phyloP scores from a whole-genome alignment of 2,888 invertebrate species.

The Melanchra persicariae region DNA sequence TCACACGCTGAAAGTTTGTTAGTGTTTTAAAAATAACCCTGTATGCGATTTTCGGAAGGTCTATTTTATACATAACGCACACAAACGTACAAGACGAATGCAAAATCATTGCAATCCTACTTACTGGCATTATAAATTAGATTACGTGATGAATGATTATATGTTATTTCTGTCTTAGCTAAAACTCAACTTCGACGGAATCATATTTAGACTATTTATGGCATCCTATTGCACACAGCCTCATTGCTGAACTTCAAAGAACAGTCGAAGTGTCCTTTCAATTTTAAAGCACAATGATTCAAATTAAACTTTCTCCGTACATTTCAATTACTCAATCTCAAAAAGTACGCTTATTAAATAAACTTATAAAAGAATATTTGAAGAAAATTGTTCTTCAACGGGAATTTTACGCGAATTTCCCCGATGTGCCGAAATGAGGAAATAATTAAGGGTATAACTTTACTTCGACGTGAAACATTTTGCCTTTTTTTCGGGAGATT shows the following conservation, averaged over 20 bases:
- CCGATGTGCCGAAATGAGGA: conserved; percentile 55
- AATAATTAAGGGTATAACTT: conserved; percentile 67
- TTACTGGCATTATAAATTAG: too few relatives aligned
- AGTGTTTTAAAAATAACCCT: too few relatives aligned
- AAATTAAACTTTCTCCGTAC: conserved; percentile 17
- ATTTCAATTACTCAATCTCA: conserved; percentile 54
- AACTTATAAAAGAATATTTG: conserved; percentile 58
- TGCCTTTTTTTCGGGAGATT: conserved; percentile 50
- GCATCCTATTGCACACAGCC: not conserved
- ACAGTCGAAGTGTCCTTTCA: not conserved
- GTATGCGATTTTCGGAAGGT: too few relatives aligned
- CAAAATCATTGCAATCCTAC: too few relatives aligned
- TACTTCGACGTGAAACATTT: conserved; percentile 55
- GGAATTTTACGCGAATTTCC: conserved; percentile 52
- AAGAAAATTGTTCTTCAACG: conserved; percentile 49
- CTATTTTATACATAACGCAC: too few relatives aligned
- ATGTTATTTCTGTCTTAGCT: too few relatives aligned
- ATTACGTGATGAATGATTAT: too few relatives aligned
- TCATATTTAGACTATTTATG: rapidly evolving
- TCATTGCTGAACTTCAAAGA: not conserved
- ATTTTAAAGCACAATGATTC: conserved; percentile 35
- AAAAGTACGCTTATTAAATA: conserved; percentile 52
- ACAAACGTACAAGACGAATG: too few relatives aligned
- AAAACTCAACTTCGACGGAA: too few relatives aligned
- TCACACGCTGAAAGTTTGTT: too few relatives aligned